Evolutionary conservation across 2,797 vertebrate genomes (phyloP).

Genomic region (Prionace glauca): DNA sequence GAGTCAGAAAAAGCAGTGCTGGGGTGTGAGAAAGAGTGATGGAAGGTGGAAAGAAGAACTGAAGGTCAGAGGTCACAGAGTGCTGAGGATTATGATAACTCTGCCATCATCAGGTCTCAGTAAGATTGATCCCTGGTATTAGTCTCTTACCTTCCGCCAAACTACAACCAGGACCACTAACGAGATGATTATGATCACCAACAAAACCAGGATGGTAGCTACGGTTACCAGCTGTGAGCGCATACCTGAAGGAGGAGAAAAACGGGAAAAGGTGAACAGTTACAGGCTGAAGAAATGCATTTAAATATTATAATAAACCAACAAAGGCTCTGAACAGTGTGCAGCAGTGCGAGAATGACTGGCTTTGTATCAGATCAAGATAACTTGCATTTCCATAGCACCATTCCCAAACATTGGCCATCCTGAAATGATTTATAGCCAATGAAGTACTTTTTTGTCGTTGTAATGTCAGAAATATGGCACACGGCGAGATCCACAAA

Average conservation of each 20-base stretch:
- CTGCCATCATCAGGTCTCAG: not conserved
- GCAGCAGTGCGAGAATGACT: not conserved
- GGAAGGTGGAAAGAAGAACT: too few relatives aligned
- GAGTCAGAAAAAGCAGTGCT: too few relatives aligned
- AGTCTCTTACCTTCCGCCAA: conserved; percentile 79
- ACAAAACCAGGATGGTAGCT: conserved; percentile 77
- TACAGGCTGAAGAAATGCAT: too few relatives aligned
- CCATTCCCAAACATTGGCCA: not conserved
- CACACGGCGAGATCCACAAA: not conserved
- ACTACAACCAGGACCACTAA: conserved; percentile 84
- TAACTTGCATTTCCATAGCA: not conserved
- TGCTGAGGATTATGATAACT: not conserved
- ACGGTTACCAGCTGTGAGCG: conserved; percentile 86
- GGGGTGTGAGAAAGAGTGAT: too few relatives aligned
- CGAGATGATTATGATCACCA: conserved; percentile 78
- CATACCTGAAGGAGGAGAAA: conserved; percentile 56
- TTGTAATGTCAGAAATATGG: not conserved
- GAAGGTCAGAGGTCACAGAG: too few relatives aligned
- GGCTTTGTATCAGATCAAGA: too few relatives aligned
- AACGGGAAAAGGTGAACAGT: not conserved
- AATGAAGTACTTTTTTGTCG: not conserved
- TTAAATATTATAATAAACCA: too few relatives aligned
- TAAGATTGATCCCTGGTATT: not conserved
- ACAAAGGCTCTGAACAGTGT: not conserved
- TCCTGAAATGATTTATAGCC: not conserved